phyloP scores from a whole-genome alignment of 2,888 invertebrate species.

The Drosophila incognita region DNA sequence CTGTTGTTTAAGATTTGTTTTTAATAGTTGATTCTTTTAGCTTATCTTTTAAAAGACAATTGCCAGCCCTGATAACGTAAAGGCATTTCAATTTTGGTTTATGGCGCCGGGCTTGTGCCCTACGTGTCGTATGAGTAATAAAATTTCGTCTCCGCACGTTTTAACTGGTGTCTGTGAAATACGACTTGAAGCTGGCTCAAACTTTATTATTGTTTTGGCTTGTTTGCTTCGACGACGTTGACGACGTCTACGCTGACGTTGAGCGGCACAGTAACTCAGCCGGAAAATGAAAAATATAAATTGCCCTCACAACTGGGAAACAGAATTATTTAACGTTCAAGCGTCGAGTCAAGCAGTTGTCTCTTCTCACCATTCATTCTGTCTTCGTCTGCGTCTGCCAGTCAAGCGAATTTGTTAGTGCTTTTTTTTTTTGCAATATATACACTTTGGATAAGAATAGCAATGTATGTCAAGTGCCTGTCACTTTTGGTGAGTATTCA shows the following conservation, averaged over 20 bases:
- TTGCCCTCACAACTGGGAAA: conserved; percentile 79
- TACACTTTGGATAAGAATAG: conserved; percentile 8
- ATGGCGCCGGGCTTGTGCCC: conserved; percentile 20
- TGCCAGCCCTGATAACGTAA: conserved; percentile 49
- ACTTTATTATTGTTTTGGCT: conserved; percentile 67
- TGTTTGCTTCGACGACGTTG: conserved; percentile 57
- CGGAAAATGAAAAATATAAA: conserved; percentile 84
- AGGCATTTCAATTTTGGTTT: conserved; percentile 7
- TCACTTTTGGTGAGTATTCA: conserved; percentile 43
- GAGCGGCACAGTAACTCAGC: conserved; percentile 79
- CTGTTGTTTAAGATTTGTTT: neutral
- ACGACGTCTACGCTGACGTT: conserved; percentile 53
- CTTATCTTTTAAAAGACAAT: neutral
- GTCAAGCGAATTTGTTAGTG: conserved; percentile 15
- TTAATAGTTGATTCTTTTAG: neutral
- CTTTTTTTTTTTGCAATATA: conserved; percentile 16
- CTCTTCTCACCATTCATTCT: conserved; percentile 29
- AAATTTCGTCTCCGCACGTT: conserved; percentile 42
- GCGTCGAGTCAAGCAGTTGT: conserved; percentile 66
- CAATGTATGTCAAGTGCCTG: conserved; percentile 44
- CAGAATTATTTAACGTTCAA: conserved; percentile 78
- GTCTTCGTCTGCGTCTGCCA: neutral
- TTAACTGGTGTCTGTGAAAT: conserved; percentile 56
- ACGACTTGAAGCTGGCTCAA: conserved; percentile 53
- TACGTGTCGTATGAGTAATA: conserved; percentile 76